A percentile compares a stretch with the other conserved stretches of the same genome.
Conservation (phyloP, 2,888 invertebrate species). For the Tenthredo amoena region DNA sequence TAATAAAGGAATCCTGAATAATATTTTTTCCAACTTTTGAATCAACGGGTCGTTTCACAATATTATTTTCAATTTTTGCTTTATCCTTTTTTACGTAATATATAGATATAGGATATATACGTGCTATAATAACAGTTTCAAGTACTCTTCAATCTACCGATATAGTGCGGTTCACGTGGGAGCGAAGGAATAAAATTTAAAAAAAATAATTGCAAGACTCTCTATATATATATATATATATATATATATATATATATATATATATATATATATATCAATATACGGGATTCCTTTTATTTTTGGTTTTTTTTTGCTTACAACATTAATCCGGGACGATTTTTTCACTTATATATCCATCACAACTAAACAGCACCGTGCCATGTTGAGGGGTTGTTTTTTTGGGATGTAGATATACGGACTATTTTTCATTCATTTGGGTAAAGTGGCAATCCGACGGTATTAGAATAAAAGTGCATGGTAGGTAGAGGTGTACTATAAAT, state of each 20-base stretch:
- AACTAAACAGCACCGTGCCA: not conserved
- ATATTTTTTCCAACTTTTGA: not conserved
- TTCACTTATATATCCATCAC: slow-evolving; percentile 9
- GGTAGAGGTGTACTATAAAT: not conserved
- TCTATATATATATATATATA: not conserved
- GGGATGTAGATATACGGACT: not conserved
- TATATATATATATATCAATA: not conserved
- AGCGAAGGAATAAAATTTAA: no score
- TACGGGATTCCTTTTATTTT: not conserved
- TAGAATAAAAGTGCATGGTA: not conserved
- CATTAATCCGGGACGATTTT: not conserved
- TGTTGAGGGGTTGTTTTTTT: not conserved
- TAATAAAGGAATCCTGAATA: not conserved
- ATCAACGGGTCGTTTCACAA: not conserved
- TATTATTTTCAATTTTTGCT: not conserved
- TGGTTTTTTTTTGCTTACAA: not conserved
- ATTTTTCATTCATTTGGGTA: not conserved
- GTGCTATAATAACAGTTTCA: not conserved
- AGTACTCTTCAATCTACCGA: not conserved
- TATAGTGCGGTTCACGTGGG: not conserved
- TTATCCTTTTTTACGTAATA: not conserved
- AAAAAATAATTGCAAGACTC: not conserved
- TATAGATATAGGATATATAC: not conserved
- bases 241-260: not conserved
- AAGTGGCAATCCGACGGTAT: not conserved